These are phyloP conservation scores for Neuroscelio doddi DNA, from an alignment of 2,888 invertebrate species.

Conservation along the genomic window DNA sequence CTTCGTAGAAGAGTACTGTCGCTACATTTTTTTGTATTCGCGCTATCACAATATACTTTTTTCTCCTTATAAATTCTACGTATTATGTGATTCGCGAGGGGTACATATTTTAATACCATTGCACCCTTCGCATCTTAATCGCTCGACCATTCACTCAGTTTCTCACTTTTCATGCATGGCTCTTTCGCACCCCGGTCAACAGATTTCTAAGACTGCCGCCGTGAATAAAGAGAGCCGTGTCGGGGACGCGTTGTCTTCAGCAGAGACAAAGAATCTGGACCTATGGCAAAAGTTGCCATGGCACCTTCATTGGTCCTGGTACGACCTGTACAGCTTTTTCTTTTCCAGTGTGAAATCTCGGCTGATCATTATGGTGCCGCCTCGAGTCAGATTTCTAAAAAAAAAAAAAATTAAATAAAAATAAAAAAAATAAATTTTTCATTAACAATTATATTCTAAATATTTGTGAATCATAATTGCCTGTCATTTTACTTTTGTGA, in stretches of 20 bases:
- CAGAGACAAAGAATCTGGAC: not conserved
- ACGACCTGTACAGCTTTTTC: constrained; percentile 91
- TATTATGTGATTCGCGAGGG: constrained; percentile 22
- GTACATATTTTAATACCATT: not conserved
- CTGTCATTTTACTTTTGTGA: no score
- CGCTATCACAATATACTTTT: constrained; percentile 61
- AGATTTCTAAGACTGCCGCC: no score
- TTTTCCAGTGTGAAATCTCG: constrained; percentile 91
- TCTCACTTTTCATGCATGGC: not conserved
- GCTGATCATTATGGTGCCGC: constrained; percentile 91
- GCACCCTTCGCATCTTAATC: not conserved
- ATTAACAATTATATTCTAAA: no score
- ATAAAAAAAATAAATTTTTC: no score
- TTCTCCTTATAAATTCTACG: constrained; percentile 38
- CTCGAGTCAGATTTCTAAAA: constrained; percentile 86
- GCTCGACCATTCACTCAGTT: not conserved
- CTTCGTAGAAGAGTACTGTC: constrained; percentile 58
- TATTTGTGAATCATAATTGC: no score
- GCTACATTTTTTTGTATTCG: constrained; percentile 58
- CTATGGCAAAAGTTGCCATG: constrained; percentile 12
- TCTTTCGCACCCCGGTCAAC: no score
- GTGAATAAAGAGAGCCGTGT: no score
- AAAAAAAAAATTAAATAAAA: constrained; percentile 42
- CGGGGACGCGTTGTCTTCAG: no score
- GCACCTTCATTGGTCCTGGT: constrained; percentile 70